A percentile compares a stretch with the other conserved stretches of the same genome.
Conservation (phyloP, 2,797 vertebrate species). For the Danio choprae region DNA sequence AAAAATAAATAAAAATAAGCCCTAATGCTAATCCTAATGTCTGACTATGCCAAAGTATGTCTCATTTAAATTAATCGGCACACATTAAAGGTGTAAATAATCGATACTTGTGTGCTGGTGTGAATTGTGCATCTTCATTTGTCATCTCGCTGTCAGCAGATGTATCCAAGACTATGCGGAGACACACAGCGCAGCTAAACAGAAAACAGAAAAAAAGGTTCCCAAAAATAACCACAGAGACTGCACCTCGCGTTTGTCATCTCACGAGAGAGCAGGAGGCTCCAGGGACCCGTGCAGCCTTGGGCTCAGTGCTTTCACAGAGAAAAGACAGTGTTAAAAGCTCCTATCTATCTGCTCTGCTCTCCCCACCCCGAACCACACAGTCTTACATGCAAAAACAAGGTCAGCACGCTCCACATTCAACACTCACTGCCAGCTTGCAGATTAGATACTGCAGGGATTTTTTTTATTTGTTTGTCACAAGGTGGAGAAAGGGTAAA, state of each 20-base stretch:
- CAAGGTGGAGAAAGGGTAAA: neutral
- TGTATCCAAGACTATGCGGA: neutral
- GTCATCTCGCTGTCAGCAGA: slow-evolving; percentile 9
- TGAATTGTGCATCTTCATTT: neutral
- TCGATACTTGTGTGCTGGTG: neutral
- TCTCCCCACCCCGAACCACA: slow-evolving; percentile 6
- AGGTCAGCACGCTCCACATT: slow-evolving; percentile 20
- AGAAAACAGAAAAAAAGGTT: slow-evolving; percentile 27
- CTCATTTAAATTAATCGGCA: neutral
- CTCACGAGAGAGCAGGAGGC: slow-evolving; percentile 22
- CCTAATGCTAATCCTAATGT: no score
- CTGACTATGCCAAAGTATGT: neutral
- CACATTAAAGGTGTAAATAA: neutral
- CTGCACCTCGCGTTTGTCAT: neutral
- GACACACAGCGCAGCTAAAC: slow-evolving; percentile 13
- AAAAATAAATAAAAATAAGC: no score
- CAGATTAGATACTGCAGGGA: slow-evolving; percentile 6
- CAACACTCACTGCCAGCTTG: neutral
- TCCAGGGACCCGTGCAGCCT: neutral
- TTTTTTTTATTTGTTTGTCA: slow-evolving; percentile 6
- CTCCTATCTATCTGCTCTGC: slow-evolving; percentile 8
- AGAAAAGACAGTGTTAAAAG: slow-evolving; percentile 23
- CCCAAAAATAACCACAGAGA: slow-evolving; percentile 47
- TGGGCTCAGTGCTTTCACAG: neutral
- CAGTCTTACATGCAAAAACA: slow-evolving; percentile 2